Evolutionary conservation across 2,888 invertebrate genomes (phyloP), one percentile per base, ranked within the genome.

Genomic region (Xestobium rufovillosum): DNA sequence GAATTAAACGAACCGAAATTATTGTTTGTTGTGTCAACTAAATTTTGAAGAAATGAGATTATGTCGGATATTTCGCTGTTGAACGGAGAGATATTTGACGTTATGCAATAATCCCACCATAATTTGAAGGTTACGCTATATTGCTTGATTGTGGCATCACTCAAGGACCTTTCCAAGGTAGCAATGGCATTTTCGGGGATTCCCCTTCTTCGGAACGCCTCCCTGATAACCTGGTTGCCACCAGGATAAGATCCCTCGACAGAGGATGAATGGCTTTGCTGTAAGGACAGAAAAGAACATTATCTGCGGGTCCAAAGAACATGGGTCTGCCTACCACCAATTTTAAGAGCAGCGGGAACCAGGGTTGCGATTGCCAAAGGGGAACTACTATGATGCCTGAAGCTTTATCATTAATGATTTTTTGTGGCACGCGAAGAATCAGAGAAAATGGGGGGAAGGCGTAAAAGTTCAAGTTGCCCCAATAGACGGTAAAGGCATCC

Each of bases 1-100:
- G 38, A 38, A 29, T 50, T 49, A 3, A 51, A 33, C 4, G 47
- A 36, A 12, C 51, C 42, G 37, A 50, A 48, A 4, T 19, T 19
- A 9, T 15, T 11, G 12, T 31, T 27, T 3, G 8, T 14, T 26
- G 8, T 25, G 9, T 34, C 8, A 6, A 28, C n/a, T 17, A 41
- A 4, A 8, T 10, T 6, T n/a, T n/a, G n/a, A 13, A 40, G 11
- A 16, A 43, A 43, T 3, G 1, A n/a, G 3, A 43, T 25, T 8
- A 39, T 30, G 4, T 40, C 14, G 6, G 14, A 1, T 9, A 10
- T 10, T 3, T 1, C 10, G 2, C 28, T 26, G 14, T 34, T 11
- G 13, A 19, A 41, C 9, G 28, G 3, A 2, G 30, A 6, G 12
- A 38, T 26, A n/a, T 31, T 14, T 14, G 26, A 14, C 10, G 3